Percentiles rank a stretch among this genome's conserved stretches.
phyloP scores from a whole-genome alignment of 2,888 invertebrate genomes.

The Bembecia ichneumoniformis region DNA sequence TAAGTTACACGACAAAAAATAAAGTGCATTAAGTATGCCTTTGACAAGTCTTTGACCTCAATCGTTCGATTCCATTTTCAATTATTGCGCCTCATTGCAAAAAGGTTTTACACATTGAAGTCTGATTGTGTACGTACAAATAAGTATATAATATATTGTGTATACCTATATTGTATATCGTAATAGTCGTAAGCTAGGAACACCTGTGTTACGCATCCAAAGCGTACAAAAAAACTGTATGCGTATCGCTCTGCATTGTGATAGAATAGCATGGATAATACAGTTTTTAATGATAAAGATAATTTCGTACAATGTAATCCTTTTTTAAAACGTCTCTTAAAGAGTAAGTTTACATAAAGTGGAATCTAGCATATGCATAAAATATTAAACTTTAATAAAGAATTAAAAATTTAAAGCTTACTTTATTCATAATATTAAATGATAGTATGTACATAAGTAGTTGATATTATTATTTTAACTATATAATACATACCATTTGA shows the following conservation, averaged over 20 bases:
- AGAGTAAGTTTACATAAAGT: too few relatives aligned
- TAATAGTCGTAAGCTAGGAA: conserved; percentile 38
- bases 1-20: not conserved
- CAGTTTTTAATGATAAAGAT: not conserved
- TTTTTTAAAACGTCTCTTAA: too few relatives aligned
- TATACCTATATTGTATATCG: not conserved
- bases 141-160: conserved; percentile 4
- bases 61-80: not conserved
- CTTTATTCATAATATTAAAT: too few relatives aligned
- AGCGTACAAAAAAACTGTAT: conserved; percentile 32
- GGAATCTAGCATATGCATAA: too few relatives aligned
- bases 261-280: conserved; percentile 31
- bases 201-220: conserved; percentile 67
- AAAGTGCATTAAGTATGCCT: not conserved
- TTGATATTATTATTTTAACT: too few relatives aligned
- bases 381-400: too few relatives aligned
- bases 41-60: too few relatives aligned
- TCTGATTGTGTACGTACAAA: not conserved
- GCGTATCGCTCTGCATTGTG: conserved; percentile 27
- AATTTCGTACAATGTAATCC: too few relatives aligned
- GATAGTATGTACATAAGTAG: too few relatives aligned
- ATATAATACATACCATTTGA: too few relatives aligned
- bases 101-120: not conserved
- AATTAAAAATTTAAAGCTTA: too few relatives aligned
- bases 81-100: not conserved